A percentile compares a stretch with the other conserved stretches of the same genome.
Conservation (phyloP, 2,797 vertebrate species). For the Danionella dracula region DNA sequence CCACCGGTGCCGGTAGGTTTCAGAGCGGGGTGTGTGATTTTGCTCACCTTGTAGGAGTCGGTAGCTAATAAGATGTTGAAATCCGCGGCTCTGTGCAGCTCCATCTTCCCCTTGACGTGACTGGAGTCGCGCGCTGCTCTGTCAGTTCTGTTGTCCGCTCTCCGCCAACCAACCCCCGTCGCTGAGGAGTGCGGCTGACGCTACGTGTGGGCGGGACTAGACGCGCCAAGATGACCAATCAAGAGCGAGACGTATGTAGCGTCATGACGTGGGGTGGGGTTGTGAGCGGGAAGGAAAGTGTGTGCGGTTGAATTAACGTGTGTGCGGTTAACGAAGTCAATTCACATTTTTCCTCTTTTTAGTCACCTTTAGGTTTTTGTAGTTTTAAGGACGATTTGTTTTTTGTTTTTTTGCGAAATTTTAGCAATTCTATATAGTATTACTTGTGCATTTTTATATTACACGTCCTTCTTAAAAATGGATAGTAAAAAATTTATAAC, state of each 20-base stretch:
- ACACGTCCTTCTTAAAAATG: too few species aligned
- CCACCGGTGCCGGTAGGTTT: neutral
- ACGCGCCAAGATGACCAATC: neutral
- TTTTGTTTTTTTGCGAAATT: too few species aligned
- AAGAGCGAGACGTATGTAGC: neutral
- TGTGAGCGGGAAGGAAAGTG: neutral
- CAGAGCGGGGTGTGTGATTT: neutral
- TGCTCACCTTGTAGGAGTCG: constrained; percentile 91
- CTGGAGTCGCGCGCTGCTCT: constrained; percentile 10
- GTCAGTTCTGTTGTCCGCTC: constrained; percentile 48
- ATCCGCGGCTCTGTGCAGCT: constrained; percentile 68
- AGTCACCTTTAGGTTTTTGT: too few species aligned
- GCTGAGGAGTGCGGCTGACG: constrained; percentile 25
- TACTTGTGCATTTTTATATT: too few species aligned
- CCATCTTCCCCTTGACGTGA: constrained; percentile 71
- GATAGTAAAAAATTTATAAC: too few species aligned
- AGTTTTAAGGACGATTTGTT: too few species aligned
- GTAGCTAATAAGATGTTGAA: constrained; percentile 91
- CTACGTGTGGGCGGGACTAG: neutral
- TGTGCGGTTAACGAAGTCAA: too few species aligned
- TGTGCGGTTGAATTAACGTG: too few species aligned
- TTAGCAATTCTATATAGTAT: too few species aligned
- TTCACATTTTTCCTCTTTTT: too few species aligned
- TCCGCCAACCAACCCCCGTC: constrained; percentile 41
- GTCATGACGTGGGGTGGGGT: neutral